Base-by-base conservation (phyloP, 2,888 invertebrate species). In the Spodoptera exigua region DNA sequence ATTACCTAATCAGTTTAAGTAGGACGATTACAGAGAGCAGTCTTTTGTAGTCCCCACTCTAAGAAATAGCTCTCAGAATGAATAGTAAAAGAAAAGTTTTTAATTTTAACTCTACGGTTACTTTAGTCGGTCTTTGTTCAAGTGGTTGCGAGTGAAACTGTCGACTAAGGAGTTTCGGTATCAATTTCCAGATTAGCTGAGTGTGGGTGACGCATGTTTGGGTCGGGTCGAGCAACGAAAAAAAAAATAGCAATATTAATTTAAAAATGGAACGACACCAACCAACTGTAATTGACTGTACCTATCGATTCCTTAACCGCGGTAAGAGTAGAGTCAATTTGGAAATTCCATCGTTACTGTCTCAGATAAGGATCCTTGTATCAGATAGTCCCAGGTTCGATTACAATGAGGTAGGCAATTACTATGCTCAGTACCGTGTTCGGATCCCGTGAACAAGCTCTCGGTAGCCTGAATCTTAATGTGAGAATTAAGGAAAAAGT, bases 241-340 rank as follows among this genome's bases (percentile, higher is more conserved):
- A n/a, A n/a, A n/a, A n/a, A n/a, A n/a, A n/a, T n/a, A n/a, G n/a
- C n/a, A n/a, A n/a, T n/a, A n/a, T n/a, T n/a, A n/a, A n/a, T n/a
- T n/a, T n/a, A n/a, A n/a, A n/a, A n/a, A n/a, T n/a, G n/a, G n/a
- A n/a, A n/a, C n/a, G n/a, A n/a, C n/a, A n/a, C n/a, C n/a, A n/a
- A n/a, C n/a, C 7, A 27, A 27, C 7, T 9, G 27, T 27, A 4
- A 9, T 27, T 27, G 27, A 27, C 27, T 27, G 27, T 27, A 27
- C 27, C 4, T 48, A 75, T 72, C 74, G 78, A 51, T 60, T 68
- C 60, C 14, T 46, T 67, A 70, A 67, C 44, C 64, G 35, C 45
- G 18, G 34, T 60, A 54, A 52, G 44, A 55, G 32, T 39, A 53
- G 44, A 21, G 41, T 27, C 54, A 54, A 63, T 73, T 55, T 53